Conservation (phyloP, 2,113 vertebrate genomes). For the Pedetes capensis region DNA sequence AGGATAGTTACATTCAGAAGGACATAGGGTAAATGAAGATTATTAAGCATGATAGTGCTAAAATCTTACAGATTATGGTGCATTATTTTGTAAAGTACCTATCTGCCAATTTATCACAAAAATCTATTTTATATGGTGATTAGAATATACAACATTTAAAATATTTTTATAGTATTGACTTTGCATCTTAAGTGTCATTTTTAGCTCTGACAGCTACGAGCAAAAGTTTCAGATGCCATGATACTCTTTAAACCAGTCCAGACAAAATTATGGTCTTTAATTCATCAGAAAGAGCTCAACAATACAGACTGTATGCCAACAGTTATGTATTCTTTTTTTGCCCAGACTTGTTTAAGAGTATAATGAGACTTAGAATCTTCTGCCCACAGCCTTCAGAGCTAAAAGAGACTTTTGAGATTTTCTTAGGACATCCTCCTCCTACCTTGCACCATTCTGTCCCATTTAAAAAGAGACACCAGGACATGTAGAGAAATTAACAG, state of each 20-base stretch:
- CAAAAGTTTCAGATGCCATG: not conserved
- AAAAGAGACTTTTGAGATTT: constrained; percentile 12
- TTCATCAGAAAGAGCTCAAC: not conserved
- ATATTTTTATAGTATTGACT: not conserved
- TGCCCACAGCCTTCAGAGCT: not conserved
- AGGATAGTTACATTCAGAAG: not conserved
- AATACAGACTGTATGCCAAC: not conserved
- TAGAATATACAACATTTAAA: not conserved
- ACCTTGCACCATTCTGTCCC: not conserved
- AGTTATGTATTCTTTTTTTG: not conserved
- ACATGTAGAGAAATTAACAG: not conserved
- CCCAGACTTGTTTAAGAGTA: not conserved
- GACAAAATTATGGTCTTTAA: constrained; percentile 21
- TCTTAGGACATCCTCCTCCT: not conserved
- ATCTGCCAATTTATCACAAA: not conserved
- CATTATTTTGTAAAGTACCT: not conserved
- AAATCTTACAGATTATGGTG: not conserved
- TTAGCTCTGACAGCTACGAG: not conserved
- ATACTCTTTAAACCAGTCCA: not conserved
- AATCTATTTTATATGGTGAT: not conserved
- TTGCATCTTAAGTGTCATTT: not conserved
- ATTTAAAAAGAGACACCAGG: not conserved
- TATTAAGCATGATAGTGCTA: not conserved
- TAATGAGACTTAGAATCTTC: not conserved
- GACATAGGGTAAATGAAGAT: not conserved